A percentile compares a stretch with the other conserved stretches of the same genome.
These are phyloP conservation scores for Sinonovacula constricta DNA, from an alignment of 1,140 invertebrate species.

Conservation along the genomic window DNA sequence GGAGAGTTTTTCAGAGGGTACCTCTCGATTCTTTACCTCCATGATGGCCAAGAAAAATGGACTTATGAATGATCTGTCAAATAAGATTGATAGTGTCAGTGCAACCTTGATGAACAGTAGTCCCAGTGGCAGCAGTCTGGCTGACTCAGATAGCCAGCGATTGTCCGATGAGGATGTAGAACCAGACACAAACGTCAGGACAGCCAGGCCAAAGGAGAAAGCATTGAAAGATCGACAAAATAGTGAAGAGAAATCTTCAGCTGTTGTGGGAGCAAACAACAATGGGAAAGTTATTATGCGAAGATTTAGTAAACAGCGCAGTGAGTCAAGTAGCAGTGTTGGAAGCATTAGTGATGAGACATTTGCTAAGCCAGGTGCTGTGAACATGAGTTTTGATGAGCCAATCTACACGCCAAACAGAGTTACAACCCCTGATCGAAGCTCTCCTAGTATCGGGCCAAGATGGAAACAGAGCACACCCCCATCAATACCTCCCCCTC, in stretches of 20 bases:
- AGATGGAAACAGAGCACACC: constrained; percentile 14
- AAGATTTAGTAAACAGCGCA: constrained; percentile 30
- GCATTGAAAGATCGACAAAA: constrained; percentile 36
- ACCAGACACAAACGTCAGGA: neutral
- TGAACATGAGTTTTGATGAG: constrained; percentile 75
- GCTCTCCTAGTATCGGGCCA: constrained; percentile 7
- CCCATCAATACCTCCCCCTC: constrained; percentile 38
- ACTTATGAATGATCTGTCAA: constrained; percentile 72
- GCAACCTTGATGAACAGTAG: constrained; percentile 59
- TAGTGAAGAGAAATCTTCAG: constrained; percentile 18
- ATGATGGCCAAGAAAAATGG: constrained; percentile 76
- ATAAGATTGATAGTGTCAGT: constrained; percentile 68
- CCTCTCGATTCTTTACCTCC: constrained; percentile 74
- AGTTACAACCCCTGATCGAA: constrained; percentile 12
- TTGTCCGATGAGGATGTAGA: constrained; percentile 37
- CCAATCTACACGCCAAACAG: constrained; percentile 65
- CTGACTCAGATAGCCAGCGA: constrained; percentile 32
- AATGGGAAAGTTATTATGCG: neutral
- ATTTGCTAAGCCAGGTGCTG: constrained; percentile 53
- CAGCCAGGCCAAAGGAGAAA: constrained; percentile 10
- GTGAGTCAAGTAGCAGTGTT: constrained; percentile 55
- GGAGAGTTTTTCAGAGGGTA: constrained; percentile 72
- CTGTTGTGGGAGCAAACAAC: neutral
- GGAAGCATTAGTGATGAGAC: constrained; percentile 56
- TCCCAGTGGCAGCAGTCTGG: constrained; percentile 56